phyloP scores from a whole-genome alignment of 35 echinoderm and acorn worm genomes.

The Stichopus chloronotus region DNA sequence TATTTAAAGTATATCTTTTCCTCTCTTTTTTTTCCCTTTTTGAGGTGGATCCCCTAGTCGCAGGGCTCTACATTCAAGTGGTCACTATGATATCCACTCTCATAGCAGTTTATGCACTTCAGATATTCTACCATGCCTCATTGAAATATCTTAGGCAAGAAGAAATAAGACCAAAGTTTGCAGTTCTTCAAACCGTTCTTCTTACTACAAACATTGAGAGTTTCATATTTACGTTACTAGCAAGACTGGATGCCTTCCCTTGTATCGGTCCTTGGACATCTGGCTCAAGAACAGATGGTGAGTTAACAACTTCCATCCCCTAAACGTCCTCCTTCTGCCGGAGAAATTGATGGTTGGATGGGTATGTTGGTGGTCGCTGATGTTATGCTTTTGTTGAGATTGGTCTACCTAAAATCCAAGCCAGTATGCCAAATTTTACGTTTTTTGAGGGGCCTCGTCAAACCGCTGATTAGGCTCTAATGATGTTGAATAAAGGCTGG shows the following conservation, averaged over 20 bases:
- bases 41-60: slow-evolving; percentile 25
- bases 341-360: too few relatives aligned
- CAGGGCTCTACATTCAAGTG: slow-evolving; percentile 13
- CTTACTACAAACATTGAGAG: slow-evolving; percentile 32
- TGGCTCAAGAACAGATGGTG: slow-evolving; percentile 52
- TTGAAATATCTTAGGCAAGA: neutral
- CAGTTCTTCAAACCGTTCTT: slow-evolving; percentile 44
- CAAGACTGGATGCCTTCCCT: slow-evolving; percentile 9
- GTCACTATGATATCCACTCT: slow-evolving; percentile 46
- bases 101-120: slow-evolving; percentile 29
- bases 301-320: neutral
- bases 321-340: neutral
- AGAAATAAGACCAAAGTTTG: slow-evolving; percentile 31
- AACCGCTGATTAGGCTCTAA: too few relatives aligned
- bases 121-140: slow-evolving; percentile 47
- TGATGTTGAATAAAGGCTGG: too few relatives aligned
- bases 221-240: slow-evolving; percentile 34
- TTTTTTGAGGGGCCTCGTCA: too few relatives aligned
- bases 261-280: slow-evolving; percentile 50
- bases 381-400: neutral
- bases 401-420: neutral
- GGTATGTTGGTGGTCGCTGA: neutral
- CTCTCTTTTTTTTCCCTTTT: neutral
- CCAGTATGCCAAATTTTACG: too few relatives aligned
- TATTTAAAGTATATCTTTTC: too few relatives aligned